Base-by-base conservation (phyloP, 2,113 vertebrate genomes). In the Saccopteryx leptura region DNA sequence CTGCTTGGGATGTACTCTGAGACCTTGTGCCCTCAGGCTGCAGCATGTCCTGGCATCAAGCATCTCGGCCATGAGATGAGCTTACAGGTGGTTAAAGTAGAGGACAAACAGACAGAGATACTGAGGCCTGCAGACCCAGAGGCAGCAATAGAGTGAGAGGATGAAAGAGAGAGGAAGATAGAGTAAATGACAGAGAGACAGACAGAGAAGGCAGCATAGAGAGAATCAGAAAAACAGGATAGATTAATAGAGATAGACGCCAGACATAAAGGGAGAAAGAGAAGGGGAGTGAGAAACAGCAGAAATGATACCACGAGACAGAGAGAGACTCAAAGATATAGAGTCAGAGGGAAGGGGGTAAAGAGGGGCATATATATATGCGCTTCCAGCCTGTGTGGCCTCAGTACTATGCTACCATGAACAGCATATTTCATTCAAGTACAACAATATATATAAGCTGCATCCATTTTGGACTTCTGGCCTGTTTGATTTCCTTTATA, bases 111-210 rank as follows among this genome's bases (percentile, higher is more conserved):
- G 74, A 60, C 1, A 61, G 65, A 92, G 69, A 85, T 11, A 60
- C 17, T 52, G 69, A 75, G 24, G 52, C 9, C 66, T 21, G 88
- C 7, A 84, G 46, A 91, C 7, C 4, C 39, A 88, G 80, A 80
- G 31, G 90, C 13, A 61, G 83, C 52, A 17, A 68, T 66, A 24
- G 82, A 52, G 8, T 54, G 87, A 93, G 63, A 92, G 92, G 28
- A 88, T 11, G 21, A 69, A 66, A 83, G 86, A 1, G 10, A 50
- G 4, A 31, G 23, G 69, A 21, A 66, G 10, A 48, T 19, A 88
- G 26, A 91, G 50, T 76, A 68, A 83, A 15, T 18, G 23, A 54
- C 52, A 60, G 85, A 52, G 31, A 72, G 61, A 58, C 1, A 91
- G 8, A 21, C 12, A 61, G 46, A 90, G 28, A 96, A 83, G 24